Conservation (phyloP, 2,888 invertebrate genomes). For the Alcis repandata region DNA sequence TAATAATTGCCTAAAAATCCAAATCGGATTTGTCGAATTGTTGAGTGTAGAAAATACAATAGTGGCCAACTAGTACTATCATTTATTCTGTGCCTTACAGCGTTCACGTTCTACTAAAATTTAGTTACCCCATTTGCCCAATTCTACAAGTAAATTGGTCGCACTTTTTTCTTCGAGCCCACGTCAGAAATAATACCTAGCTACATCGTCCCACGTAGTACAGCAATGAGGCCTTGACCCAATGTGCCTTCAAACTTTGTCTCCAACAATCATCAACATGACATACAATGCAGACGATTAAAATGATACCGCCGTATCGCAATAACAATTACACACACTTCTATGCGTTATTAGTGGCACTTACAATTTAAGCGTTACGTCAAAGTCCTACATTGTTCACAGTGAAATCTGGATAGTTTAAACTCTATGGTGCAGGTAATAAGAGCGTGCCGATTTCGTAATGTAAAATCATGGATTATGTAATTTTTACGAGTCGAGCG, state of each 20-base stretch:
- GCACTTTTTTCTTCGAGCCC: conserved; percentile 24
- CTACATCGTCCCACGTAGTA: conserved; percentile 6
- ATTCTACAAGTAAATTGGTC: background rate
- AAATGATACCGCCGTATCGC: conserved; percentile 27
- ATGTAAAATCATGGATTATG: conserved; percentile 37
- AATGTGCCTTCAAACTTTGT: conserved; percentile 41
- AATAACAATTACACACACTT: conserved; percentile 21
- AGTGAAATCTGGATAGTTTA: conserved; percentile 9
- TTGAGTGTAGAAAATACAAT: too few relatives aligned
- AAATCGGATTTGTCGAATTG: too few relatives aligned
- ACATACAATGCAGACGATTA: conserved; percentile 21
- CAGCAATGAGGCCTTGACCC: conserved; percentile 43
- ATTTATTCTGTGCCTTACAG: too few relatives aligned
- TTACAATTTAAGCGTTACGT: conserved; percentile 11
- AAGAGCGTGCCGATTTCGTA: background rate
- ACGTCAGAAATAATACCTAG: conserved; percentile 15
- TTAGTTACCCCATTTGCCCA: background rate
- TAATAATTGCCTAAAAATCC: too few relatives aligned
- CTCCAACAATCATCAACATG: conserved; percentile 27
- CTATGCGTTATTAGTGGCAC: conserved; percentile 15
- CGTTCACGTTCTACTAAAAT: too few relatives aligned
- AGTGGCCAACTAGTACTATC: too few relatives aligned
- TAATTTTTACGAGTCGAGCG: conserved; percentile 43
- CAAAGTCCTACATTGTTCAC: conserved; percentile 18
- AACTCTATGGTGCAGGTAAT: conserved; percentile 9